Evolutionary conservation across 2,113 vertebrate genomes (phyloP).

Genomic region (Mola mola): DNA sequence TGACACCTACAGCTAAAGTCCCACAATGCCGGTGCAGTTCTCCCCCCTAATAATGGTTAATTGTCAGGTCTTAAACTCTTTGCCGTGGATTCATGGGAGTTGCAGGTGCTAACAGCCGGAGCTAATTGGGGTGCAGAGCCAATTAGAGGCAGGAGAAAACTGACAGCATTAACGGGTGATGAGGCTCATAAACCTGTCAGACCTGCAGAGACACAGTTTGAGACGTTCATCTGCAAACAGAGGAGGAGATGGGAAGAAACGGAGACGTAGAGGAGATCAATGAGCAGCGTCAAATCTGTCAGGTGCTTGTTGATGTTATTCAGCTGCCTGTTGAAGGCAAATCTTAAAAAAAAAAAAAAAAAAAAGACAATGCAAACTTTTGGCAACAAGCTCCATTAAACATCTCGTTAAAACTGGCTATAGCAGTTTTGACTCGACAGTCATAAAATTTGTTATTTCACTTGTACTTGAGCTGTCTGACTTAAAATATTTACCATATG

Average conservation of each 20-base stretch:
- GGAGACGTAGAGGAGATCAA: background rate
- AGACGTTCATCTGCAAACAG: conserved; percentile 40
- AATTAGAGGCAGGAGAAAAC: conserved; percentile 64
- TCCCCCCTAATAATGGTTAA: conserved; percentile 60
- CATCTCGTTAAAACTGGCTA: too few relatives aligned
- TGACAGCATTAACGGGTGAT: conserved; percentile 63
- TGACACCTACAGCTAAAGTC: conserved; percentile 64
- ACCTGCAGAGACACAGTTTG: conserved; percentile 65
- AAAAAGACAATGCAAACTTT: too few relatives aligned
- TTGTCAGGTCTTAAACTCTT: conserved; percentile 47
- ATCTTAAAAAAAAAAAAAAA: too few relatives aligned
- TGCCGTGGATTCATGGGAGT: conserved; percentile 39
- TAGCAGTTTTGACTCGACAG: too few relatives aligned
- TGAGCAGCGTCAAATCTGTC: conserved; percentile 3
- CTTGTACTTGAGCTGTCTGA: too few relatives aligned
- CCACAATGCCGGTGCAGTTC: conserved; percentile 37
- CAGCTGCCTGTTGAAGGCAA: too few relatives aligned
- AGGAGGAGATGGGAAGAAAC: background rate
- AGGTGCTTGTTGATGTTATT: conserved; percentile 25
- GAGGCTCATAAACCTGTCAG: conserved; percentile 63
- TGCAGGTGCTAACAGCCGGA: conserved; percentile 73
- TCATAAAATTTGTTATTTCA: too few relatives aligned
- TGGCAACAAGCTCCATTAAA: too few relatives aligned
- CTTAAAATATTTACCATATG: too few relatives aligned
- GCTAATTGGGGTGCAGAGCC: conserved; percentile 68